Evolutionary conservation across 92 coral and sea anemone genomes (phyloP).

Genomic region (Parazoanthus atlanticus): DNA sequence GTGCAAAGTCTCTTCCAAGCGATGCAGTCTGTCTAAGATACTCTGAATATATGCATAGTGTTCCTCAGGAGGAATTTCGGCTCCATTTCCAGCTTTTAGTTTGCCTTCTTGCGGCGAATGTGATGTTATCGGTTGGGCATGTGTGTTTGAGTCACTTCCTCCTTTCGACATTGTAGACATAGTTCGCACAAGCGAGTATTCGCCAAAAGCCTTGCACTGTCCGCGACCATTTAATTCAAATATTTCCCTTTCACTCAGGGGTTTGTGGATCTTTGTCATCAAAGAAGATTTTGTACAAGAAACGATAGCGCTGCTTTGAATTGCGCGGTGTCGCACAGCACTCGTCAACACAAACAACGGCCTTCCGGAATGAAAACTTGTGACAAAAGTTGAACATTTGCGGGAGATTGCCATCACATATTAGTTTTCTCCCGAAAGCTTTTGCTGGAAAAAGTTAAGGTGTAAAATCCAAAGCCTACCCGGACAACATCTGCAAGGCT

Average conservation of each 20-base stretch:
- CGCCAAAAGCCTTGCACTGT: background rate
- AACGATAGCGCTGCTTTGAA: background rate
- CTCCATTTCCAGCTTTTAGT: constrained; percentile 6
- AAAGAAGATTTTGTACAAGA: background rate
- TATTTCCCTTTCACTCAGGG: background rate
- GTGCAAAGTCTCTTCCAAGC: constrained; percentile 84
- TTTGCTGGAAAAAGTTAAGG: background rate
- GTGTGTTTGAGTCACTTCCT: background rate
- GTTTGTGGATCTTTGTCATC: background rate
- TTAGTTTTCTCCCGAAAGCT: background rate
- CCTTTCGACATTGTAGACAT: background rate
- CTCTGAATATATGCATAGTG: constrained; percentile 28
- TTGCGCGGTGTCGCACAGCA: constrained; percentile 3
- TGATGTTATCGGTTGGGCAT: background rate
- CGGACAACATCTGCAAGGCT: no score
- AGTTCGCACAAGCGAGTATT: background rate
- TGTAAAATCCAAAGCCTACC: background rate
- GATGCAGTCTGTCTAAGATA: constrained; percentile 77
- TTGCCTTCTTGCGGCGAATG: constrained; percentile 16
- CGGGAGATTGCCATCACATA: background rate
- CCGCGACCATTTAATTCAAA: background rate
- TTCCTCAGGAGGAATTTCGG: constrained; percentile 25
- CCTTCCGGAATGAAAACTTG: background rate
- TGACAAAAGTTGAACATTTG: background rate
- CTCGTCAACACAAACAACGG: background rate